Base-by-base conservation (phyloP, 1,140 invertebrate species). In the Penaeus vannamei region DNA sequence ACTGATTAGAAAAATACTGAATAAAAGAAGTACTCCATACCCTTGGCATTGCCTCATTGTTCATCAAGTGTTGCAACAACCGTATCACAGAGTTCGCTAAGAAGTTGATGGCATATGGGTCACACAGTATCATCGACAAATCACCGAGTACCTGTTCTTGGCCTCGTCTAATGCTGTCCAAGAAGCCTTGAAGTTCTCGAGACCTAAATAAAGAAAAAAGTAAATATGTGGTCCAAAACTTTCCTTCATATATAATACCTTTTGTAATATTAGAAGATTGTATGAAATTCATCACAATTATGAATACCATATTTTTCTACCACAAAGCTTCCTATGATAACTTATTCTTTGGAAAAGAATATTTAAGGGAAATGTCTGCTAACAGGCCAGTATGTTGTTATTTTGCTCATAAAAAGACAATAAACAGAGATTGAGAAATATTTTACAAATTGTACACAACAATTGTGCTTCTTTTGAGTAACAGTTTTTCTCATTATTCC, bases 41-140 rank as follows among this genome's bases (percentile, higher is more conserved):
- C 86, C 98, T 95, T 17, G 98, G 97, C 92, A 98, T 93, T n/a
- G 94, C 94, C 93, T 99, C 98, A 88, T 96, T 96, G 92, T 97
- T 97, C 90, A 99, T 97, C 79, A 98, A 94, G 93, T 98, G 96
- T 85, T 98, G 96, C 23, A 99, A 93, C 91, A 98, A 97, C 94
- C 98, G 98, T 64, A 99, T 97, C 82, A 97, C 96, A 77, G 97
- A 98, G 46, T 96, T 96, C 69, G 98, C 97, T 83, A 99, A 93
- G 92, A 99, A 99, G 93, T 99, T 98, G 23, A 99, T 97, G 29
- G 98, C 98, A 94, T 98, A 99, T 12, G 98, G 98, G 94, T 99
- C 98, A 94, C 97, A 98, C 29, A 99, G 93, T 29, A 97, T 98
- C 97, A 99, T 99, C 20, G 98, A 98, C 10, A 99, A 93, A 94